Percentiles rank a stretch among this genome's conserved stretches.
Conservation (phyloP, 2,113 vertebrate genomes). For the Barbus barbus region DNA sequence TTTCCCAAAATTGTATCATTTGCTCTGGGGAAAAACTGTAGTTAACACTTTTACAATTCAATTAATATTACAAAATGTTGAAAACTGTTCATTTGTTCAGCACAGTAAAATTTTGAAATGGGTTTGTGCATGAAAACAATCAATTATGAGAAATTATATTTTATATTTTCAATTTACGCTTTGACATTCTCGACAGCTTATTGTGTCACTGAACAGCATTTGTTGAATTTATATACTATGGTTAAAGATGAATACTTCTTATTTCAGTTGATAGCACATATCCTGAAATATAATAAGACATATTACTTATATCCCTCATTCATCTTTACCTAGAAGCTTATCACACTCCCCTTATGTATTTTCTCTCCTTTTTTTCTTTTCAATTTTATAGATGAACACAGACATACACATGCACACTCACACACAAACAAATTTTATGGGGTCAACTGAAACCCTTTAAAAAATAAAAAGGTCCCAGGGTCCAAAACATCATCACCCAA, state of each 20-base stretch:
- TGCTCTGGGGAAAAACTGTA: neutral
- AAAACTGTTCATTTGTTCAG: neutral
- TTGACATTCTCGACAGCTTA: neutral
- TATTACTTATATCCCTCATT: neutral
- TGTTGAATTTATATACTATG: neutral
- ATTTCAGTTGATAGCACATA: neutral
- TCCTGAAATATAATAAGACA: neutral
- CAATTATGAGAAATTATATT: neutral
- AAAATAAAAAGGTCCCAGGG: neutral
- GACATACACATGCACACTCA: neutral
- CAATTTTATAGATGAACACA: neutral
- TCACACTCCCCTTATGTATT: neutral
- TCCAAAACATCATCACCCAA: conserved; percentile 29
- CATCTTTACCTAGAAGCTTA: neutral
- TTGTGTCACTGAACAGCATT: neutral
- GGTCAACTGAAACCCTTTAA: neutral
- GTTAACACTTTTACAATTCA: neutral
- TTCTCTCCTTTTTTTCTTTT: neutral
- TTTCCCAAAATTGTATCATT: neutral
- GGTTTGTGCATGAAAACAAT: neutral
- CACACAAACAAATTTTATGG: neutral
- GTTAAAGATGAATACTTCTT: neutral
- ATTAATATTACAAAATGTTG: neutral
- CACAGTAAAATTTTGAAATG: neutral
- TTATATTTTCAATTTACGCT: neutral